Conservation (phyloP, 2,888 invertebrate genomes). For the Zeuzera pyrina region DNA sequence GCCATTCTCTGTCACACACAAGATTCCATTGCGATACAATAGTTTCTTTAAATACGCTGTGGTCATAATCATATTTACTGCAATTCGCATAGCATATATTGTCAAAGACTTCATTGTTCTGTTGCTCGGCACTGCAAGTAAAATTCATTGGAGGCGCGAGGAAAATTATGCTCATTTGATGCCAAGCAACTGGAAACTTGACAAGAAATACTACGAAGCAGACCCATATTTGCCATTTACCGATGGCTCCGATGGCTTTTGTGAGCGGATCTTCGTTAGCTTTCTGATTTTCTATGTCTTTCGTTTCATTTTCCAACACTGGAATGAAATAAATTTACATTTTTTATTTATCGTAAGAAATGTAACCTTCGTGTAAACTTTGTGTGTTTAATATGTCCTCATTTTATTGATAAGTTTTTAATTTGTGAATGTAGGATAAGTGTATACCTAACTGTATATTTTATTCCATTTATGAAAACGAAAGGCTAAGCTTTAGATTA, state of each 20-base stretch:
- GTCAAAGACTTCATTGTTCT: slow-evolving; percentile 44
- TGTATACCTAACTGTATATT: no score
- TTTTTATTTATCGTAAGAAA: no score
- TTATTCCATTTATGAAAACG: no score
- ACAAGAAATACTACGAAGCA: slow-evolving; percentile 79
- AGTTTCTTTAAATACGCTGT: slow-evolving; percentile 78
- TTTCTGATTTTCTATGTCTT: slow-evolving; percentile 37
- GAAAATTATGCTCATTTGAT: slow-evolving; percentile 84
- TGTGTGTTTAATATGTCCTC: no score
- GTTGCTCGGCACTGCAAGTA: slow-evolving; percentile 49
- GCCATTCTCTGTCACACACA: slow-evolving; percentile 76
- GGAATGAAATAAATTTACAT: slow-evolving; percentile 18
- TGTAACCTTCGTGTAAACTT: no score
- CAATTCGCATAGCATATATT: slow-evolving; percentile 70
- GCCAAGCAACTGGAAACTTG: slow-evolving; percentile 87
- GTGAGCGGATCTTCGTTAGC: slow-evolving; percentile 75
- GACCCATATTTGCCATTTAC: slow-evolving; percentile 83
- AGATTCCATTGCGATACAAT: slow-evolving; percentile 84
- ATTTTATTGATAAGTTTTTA: no score
- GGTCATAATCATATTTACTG: slow-evolving; percentile 73
- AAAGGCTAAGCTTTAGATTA: no score
- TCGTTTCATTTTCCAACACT: slow-evolving; percentile 55
- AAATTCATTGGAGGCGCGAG: slow-evolving; percentile 78
- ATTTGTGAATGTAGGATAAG: no score
- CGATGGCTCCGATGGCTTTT: slow-evolving; percentile 79